A percentile compares a stretch with the other conserved stretches of the same genome.
Evolutionary conservation across 1,140 invertebrate genomes (phyloP).

Genomic region (Gonioctena quinquepunctata): DNA sequence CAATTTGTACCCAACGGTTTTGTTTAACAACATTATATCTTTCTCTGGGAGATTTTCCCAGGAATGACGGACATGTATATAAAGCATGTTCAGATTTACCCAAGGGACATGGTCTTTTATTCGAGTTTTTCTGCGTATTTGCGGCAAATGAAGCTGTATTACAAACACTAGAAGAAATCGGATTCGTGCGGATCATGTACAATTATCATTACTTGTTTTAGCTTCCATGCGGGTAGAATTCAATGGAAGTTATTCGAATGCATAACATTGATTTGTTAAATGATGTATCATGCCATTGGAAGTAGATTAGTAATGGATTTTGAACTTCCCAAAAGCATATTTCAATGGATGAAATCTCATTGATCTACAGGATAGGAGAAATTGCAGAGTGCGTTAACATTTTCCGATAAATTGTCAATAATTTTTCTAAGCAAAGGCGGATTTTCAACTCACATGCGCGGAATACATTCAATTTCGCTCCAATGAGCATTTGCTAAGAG

Average conservation of each 20-base stretch:
- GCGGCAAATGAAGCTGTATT: not conserved
- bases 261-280: not conserved
- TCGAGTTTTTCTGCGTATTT: not conserved
- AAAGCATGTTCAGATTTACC: not conserved
- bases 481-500: not conserved
- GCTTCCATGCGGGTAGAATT: not conserved
- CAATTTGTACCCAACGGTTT: slow-evolving; percentile 5
- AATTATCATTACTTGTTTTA: not conserved
- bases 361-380: not conserved
- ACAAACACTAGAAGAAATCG: not conserved
- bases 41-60: not conserved
- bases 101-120: not conserved
- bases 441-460: not conserved
- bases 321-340: not conserved
- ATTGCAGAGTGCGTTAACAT: not conserved
- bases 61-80: not conserved
- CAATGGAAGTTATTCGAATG: not conserved
- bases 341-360: not conserved
- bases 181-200: not conserved
- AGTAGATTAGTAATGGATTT: not conserved
- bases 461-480: not conserved
- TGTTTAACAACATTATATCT: not conserved
- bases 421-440: not conserved
- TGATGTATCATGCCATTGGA: not conserved
- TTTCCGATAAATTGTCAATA: not conserved